Evolutionary conservation across 2,888 invertebrate genomes (phyloP), one percentile per base, ranked within the genome.

Genomic region (Drosophila anomalata): DNA sequence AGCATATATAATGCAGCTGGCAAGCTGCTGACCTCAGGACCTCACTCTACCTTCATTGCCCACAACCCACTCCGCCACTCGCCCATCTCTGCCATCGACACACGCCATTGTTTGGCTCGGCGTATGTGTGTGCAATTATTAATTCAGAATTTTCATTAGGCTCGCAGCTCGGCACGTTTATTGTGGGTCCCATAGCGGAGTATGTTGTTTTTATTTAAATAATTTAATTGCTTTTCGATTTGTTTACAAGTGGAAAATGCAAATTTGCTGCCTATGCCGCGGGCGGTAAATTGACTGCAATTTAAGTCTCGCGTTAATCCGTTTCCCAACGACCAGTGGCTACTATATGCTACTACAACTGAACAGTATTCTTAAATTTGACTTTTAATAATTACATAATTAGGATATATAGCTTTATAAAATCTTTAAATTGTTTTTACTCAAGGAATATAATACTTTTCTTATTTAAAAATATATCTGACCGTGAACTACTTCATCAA

Each of bases 151-250:
- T 84, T 79, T 82, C 82, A 84, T 87, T 87, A 87, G 79, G 79
- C 68, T 74, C 56, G 65, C 39, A 54, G 63, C 39, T 42, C 52
- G 47, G 39, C 67, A 66, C 73, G 63, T 66, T 69, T 75, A 73
- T 77, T 74, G 82, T 72, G 66, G 50, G 50, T 39, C 42, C 51
- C 14, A 42, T 26, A 50, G 48, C 54, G 51, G 41, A 58, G 51
- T 33, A 55, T 75, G 79, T 82, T 84, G 82, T 84, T 84, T 84
- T 87, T 87, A 84, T 84, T 84, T 84, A 82, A 84, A 84, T 84
- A 84, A 87, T 84, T 84, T 87, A 84, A 84, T 84, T 84, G 84
- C 85, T 82, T 84, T 87, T 87, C 84, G 87, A 84, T 84, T 84
- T 87, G 84, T 84, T 87, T 84, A 87, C 84, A 84, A 78, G 82